Evolutionary conservation across 2,888 invertebrate species (phyloP).

Genomic region (Agrochola lychnidis): DNA sequence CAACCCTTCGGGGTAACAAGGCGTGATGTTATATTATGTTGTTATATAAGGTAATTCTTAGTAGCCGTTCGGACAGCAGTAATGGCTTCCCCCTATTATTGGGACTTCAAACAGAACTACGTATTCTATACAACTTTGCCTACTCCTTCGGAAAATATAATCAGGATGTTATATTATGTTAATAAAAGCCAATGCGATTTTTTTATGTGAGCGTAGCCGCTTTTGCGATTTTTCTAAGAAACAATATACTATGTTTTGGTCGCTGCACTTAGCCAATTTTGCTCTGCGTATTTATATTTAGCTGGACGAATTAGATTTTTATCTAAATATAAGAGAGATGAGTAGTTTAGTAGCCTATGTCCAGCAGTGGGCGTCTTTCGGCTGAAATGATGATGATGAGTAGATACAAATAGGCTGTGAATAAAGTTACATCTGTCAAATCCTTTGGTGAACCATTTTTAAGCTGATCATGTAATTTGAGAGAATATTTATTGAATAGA

Average conservation of each 20-base stretch:
- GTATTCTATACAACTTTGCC: background rate
- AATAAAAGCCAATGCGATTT: background rate
- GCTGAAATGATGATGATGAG: too few species aligned
- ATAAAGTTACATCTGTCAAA: background rate
- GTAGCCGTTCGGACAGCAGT: too few species aligned
- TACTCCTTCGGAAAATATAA: too few species aligned
- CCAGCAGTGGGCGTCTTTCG: too few species aligned
- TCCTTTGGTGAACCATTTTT: background rate
- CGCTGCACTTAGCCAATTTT: background rate
- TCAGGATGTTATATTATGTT: too few species aligned
- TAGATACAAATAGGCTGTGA: too few species aligned
- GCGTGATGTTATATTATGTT: too few species aligned
- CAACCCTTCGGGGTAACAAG: too few species aligned
- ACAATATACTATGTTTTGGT: background rate
- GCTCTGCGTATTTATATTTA: background rate
- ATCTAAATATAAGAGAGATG: background rate
- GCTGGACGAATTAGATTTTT: background rate
- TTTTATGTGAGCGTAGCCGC: background rate
- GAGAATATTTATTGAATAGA: background rate
- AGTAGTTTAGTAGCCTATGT: background rate
- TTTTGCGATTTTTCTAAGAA: background rate
- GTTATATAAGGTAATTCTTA: background rate
- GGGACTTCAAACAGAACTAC: background rate
- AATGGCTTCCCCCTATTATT: background rate
- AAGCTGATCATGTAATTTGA: background rate